Evolutionary conservation across 2,113 vertebrate genomes (phyloP).

Genomic region (Donacobius atricapilla): DNA sequence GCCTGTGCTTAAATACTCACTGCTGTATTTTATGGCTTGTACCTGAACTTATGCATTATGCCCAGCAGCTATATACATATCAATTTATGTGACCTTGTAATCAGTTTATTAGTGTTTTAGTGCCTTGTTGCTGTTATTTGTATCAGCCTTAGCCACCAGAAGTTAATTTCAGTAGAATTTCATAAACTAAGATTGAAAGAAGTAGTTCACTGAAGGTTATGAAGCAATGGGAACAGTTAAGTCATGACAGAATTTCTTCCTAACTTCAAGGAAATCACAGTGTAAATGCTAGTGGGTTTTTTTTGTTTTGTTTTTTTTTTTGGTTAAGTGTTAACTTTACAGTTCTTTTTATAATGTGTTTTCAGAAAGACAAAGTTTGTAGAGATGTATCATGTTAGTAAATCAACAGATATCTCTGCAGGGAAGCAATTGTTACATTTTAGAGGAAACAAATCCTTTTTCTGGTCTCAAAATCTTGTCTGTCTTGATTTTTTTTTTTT

Average conservation of each 20-base stretch:
- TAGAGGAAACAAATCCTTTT: not conserved
- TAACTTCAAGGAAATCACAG: not conserved
- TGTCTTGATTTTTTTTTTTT: not conserved
- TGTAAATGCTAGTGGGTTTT: not conserved
- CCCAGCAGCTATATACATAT: slow-evolving; percentile 65
- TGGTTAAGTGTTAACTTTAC: not conserved
- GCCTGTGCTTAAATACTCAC: not conserved
- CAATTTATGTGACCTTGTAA: slow-evolving; percentile 61
- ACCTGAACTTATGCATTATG: slow-evolving; percentile 60
- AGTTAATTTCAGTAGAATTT: slow-evolving; percentile 77
- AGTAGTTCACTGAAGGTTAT: not conserved
- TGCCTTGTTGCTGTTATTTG: slow-evolving; percentile 71
- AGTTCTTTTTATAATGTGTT: not conserved
- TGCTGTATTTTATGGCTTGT: slow-evolving; percentile 66
- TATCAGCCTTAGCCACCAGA: slow-evolving; percentile 70
- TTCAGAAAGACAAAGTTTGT: not conserved
- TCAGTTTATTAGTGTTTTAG: slow-evolving; percentile 67
- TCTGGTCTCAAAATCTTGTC: not conserved
- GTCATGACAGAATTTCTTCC: not conserved
- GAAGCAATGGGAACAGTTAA: not conserved
- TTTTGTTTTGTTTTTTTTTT: not conserved
- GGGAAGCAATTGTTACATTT: not conserved
- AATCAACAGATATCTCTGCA: not conserved
- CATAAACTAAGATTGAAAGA: slow-evolving; percentile 74
- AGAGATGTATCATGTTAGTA: not conserved